Percentiles rank a stretch among this genome's conserved stretches.
phyloP scores from a whole-genome alignment of 2,797 vertebrate genomes.

The Poeciliopsis gracilis region DNA sequence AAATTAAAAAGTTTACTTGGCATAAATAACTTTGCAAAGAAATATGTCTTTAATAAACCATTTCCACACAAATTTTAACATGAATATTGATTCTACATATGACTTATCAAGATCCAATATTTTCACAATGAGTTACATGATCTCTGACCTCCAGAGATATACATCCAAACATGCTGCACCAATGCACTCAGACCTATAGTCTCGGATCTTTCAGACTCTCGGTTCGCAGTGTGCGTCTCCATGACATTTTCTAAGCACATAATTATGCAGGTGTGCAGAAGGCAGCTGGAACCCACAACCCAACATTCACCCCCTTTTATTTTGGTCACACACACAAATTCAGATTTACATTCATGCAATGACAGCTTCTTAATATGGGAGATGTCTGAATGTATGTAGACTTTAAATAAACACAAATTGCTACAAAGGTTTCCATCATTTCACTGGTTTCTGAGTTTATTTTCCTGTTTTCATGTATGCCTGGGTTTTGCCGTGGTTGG shows the following conservation, averaged over 20 bases:
- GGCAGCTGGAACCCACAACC: conserved; percentile 62
- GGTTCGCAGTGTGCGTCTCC: conserved; percentile 36
- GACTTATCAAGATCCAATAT: neutral
- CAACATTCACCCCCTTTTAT: conserved; percentile 30
- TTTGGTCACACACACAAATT: conserved; percentile 22
- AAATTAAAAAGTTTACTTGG: neutral
- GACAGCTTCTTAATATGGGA: conserved; percentile 65
- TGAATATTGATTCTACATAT: neutral
- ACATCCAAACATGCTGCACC: conserved; percentile 11
- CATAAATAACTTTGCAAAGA: neutral
- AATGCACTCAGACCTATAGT: conserved; percentile 14
- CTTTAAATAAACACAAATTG: conserved; percentile 75
- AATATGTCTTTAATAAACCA: neutral
- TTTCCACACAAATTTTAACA: neutral
- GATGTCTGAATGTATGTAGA: conserved; percentile 81
- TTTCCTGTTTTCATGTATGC: conserved; percentile 13
- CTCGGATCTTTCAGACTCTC: conserved; percentile 19
- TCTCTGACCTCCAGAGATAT: neutral
- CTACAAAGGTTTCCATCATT: conserved; percentile 73
- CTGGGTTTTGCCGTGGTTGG: conserved; percentile 8
- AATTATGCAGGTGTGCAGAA: conserved; percentile 66
- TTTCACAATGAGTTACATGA: neutral
- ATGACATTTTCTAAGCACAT: conserved; percentile 60
- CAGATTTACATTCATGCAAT: conserved; percentile 32
- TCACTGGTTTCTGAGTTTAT: conserved; percentile 43